These are phyloP conservation scores for Perizoma affinitatum DNA, from an alignment of 2,888 invertebrate species.

Conservation along the genomic window DNA sequence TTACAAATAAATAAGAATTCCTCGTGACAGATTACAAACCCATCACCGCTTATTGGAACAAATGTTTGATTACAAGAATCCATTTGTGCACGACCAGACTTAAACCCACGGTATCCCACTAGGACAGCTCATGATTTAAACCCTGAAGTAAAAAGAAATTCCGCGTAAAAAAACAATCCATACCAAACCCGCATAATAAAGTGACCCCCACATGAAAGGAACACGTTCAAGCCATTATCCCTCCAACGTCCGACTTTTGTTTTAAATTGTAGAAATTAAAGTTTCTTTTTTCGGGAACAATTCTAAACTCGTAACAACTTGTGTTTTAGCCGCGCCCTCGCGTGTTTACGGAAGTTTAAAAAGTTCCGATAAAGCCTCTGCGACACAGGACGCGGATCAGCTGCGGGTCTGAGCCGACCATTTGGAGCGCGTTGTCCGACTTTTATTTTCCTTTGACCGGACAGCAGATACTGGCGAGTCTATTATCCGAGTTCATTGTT, in stretches of 20 bases:
- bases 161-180: conserved; percentile 35
- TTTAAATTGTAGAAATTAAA: conserved; percentile 81
- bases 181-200: conserved; percentile 35
- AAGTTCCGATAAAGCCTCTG: conserved; percentile 74
- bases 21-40: too few relatives aligned
- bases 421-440: too few relatives aligned
- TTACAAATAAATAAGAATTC: too few relatives aligned
- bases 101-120: too few relatives aligned
- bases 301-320: conserved; percentile 80
- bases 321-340: conserved; percentile 78
- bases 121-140: neutral
- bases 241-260: conserved; percentile 68
- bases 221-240: conserved; percentile 77
- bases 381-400: conserved; percentile 43
- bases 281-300: conserved; percentile 79
- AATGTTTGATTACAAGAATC: too few relatives aligned
- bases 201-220: conserved; percentile 43
- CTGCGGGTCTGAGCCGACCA: neutral
- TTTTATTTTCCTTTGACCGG: too few relatives aligned
- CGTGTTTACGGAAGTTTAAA: conserved; percentile 80
- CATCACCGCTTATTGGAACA: too few relatives aligned
- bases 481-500: too few relatives aligned
- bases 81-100: too few relatives aligned
- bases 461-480: too few relatives aligned
- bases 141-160: conserved; percentile 24